A percentile compares a stretch with the other conserved stretches of the same genome.
phyloP scores from a whole-genome alignment of 2,888 invertebrate species.

The Sarcophaga caerulescens region DNA sequence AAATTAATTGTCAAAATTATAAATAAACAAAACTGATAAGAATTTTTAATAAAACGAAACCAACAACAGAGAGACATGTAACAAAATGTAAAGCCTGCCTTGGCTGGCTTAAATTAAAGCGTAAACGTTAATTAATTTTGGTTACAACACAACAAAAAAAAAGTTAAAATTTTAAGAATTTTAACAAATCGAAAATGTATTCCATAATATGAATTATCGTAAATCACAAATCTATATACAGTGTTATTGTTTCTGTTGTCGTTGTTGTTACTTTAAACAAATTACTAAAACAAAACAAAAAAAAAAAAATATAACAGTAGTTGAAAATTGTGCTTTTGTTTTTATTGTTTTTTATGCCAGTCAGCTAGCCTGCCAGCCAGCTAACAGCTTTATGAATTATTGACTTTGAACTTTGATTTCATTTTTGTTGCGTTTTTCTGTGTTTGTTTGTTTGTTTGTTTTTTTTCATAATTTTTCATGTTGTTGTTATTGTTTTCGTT shows the following conservation, averaged over 20 bases:
- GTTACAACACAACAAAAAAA: neutral
- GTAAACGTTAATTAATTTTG: slow-evolving; percentile 55
- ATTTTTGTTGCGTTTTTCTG: slow-evolving; percentile 34
- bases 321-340: slow-evolving; percentile 21
- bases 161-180: neutral
- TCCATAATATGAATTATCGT: slow-evolving; percentile 52
- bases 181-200: slow-evolving; percentile 45
- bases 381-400: slow-evolving; percentile 67
- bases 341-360: slow-evolving; percentile 14
- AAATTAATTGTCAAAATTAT: slow-evolving; percentile 64
- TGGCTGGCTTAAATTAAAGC: neutral
- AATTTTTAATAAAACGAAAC: slow-evolving; percentile 41
- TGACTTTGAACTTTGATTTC: slow-evolving; percentile 68
- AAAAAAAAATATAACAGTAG: slow-evolving; percentile 47
- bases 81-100: slow-evolving; percentile 8
- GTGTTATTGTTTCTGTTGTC: neutral
- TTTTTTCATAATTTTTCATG: too few species aligned
- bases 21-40: slow-evolving; percentile 57
- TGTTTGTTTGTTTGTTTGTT: too few species aligned
- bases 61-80: neutral
- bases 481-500: slow-evolving; percentile 19
- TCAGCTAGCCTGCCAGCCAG: slow-evolving; percentile 7
- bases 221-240: slow-evolving; percentile 43
- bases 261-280: slow-evolving; percentile 15
- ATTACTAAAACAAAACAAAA: slow-evolving; percentile 42